Percentiles rank a stretch among this genome's conserved stretches.
phyloP scores from a whole-genome alignment of 2,113 vertebrate species.

The Aptenodytes patagonicus region DNA sequence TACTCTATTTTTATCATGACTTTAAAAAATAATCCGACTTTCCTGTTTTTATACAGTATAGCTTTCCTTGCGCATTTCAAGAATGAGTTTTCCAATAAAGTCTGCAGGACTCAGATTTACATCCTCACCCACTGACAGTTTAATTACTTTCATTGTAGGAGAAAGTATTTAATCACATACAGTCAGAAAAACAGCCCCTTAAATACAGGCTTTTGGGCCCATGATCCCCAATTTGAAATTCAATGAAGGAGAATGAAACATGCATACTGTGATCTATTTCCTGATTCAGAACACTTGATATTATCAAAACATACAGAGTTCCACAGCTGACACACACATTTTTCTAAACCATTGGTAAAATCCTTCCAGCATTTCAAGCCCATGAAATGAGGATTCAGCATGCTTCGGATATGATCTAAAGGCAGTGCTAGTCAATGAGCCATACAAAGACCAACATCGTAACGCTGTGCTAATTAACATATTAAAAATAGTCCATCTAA shows the following conservation, averaged over 20 bases:
- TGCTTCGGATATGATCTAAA: not conserved
- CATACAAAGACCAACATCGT: not conserved
- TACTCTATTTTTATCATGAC: not conserved
- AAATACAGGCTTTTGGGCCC: slow-evolving; percentile 4
- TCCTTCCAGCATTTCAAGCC: not conserved
- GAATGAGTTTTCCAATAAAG: not conserved
- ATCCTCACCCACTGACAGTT: slow-evolving; percentile 46
- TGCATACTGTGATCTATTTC: slow-evolving; percentile 40
- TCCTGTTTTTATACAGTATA: not conserved
- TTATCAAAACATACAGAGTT: slow-evolving; percentile 38
- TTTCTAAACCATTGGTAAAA: not conserved
- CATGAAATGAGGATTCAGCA: not conserved
- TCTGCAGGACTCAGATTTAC: slow-evolving; percentile 32
- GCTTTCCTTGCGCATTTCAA: not conserved
- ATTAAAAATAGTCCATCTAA: not conserved
- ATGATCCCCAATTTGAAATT: slow-evolving; percentile 37
- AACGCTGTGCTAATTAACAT: not conserved
- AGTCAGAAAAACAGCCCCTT: slow-evolving; percentile 26
- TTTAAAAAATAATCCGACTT: not conserved
- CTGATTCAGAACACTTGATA: slow-evolving; percentile 55
- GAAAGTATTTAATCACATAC: slow-evolving; percentile 43
- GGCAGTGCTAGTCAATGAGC: not conserved
- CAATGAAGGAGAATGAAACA: slow-evolving; percentile 38
- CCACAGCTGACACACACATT: slow-evolving; percentile 59
- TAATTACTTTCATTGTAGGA: slow-evolving; percentile 40